Evolutionary conservation across 2,113 vertebrate genomes (phyloP), one percentile per base, ranked within the genome.

Genomic region (Donacobius atricapilla): DNA sequence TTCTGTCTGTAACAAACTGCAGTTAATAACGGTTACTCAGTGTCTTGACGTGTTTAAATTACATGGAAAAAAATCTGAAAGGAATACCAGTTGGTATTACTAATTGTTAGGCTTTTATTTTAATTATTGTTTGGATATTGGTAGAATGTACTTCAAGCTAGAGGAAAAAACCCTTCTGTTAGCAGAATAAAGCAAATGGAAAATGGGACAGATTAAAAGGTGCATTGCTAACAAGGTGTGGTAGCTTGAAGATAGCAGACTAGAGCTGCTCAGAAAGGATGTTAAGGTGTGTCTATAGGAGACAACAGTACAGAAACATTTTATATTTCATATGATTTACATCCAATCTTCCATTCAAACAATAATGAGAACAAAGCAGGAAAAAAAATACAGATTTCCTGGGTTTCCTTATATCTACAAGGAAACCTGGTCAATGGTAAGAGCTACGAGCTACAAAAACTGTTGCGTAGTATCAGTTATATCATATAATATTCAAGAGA

Each of bases 401-500:
- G 35, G 14, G 7, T 79, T 87, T 93, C 50, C 33, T 83, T 65
- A 1, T 39, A 18, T 28, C 48, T 84, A 14, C 16, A 60, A 60
- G 57, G 92, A 89, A 88, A 60, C 27, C 24, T 45, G 83, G 61
- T 20, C 66, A 88, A 57, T 53, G 53, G 45, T 39, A 77, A 70
- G 31, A 87, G 45, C 78, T 90, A 48, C 15, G 12, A 87, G 57
- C 57, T 80, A 37, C 48, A 80, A 79, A 89, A 87, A n/a, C 28
- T 61, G 25, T 72, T 87, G 95, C 1, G 2, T 69, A 37, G 50
- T 61, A 76, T 89, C 89, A 75, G 53, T 89, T 96, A 57, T 87
- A 68, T 79, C 61, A 76, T 90, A 51, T 84, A 94, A 83, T 94
- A 92, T 90, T 89, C 81, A 95, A 69, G 63, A 94, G 66, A 91